Evolutionary conservation across 1,140 invertebrate genomes (phyloP).

Genomic region (Wiebesia pumilae): DNA sequence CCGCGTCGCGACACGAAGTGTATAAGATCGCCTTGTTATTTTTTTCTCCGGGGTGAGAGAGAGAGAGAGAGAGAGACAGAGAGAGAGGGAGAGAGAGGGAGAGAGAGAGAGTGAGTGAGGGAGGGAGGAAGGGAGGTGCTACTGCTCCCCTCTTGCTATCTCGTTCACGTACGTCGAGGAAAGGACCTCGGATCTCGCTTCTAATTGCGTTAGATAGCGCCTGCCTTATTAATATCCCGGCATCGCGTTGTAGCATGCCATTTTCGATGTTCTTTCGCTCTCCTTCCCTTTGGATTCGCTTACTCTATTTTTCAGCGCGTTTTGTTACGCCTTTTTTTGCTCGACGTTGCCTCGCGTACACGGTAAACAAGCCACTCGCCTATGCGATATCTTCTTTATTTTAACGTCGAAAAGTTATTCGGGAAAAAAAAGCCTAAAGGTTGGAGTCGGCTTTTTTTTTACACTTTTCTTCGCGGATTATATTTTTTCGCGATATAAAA

Average conservation of each 20-base stretch:
- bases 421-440: neutral
- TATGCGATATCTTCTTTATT: slow-evolving; percentile 48
- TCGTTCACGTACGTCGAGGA: slow-evolving; percentile 58
- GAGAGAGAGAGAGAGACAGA: neutral
- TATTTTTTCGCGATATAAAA: slow-evolving; percentile 27
- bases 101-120: neutral
- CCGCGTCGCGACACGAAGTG: neutral
- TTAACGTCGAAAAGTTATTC: slow-evolving; percentile 23
- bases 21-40: slow-evolving; percentile 40
- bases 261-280: slow-evolving; percentile 8
- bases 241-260: slow-evolving; percentile 4
- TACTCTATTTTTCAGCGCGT: neutral
- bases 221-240: slow-evolving; percentile 73
- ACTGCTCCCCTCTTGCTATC: slow-evolving; percentile 54
- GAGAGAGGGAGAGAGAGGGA: neutral
- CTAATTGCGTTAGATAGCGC: slow-evolving; percentile 74
- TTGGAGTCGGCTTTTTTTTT: neutral
- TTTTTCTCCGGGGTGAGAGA: neutral
- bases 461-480: slow-evolving; percentile 19
- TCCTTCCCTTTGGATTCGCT: neutral
- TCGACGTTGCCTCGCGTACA: neutral
- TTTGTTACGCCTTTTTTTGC: neutral
- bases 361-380: slow-evolving; percentile 6
- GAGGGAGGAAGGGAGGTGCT: no score
- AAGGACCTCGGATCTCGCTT: slow-evolving; percentile 56